Evolutionary conservation across 2,888 invertebrate genomes (phyloP), one percentile per base, ranked within the genome.

Genomic region (Nomada ruficornis): DNA sequence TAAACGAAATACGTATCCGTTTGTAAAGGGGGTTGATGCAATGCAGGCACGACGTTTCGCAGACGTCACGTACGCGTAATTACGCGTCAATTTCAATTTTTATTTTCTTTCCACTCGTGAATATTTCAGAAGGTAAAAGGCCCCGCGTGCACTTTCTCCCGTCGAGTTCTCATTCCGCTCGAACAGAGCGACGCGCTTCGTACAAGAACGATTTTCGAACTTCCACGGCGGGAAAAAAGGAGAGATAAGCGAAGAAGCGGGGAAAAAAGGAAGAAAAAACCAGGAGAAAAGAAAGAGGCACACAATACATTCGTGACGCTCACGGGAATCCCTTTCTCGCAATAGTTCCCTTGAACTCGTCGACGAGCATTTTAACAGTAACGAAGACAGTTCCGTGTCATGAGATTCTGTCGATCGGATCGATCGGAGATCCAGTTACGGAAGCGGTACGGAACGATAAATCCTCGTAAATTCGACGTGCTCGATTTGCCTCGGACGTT

Each of bases 61-160:
- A 52, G 62, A 55, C 62, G 62, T 72, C 79, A 68, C 79, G 79
- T 80, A 80, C 71, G 57, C 63, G 72, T 68, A 80, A 80, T 79
- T 80, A 75, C 83, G 29, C 82, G 74, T 75, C 68, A 78, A 72
- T 83, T 82, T 72, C 42, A 57, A 78, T 83, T 74, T 82, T 75
- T 82, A 65, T 81, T 73, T 67, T 73, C 77, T 77, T 78, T 82
- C 64, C 74, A 59, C 67, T 54, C 23, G 68, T 57, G 77, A 83
- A 77, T 83, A 77, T 70, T 81, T 77, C 73, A 65, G 55, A 70
- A 81, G 78, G 82, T 83, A 83, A 83, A 75, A 83, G 82, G 82
- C 82, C 71, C 62, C 74, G 68, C 70, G 54, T 54, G 67, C 50
- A 78, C 82, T 83, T 82, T 83, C 83, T 82, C 83, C 68, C 50